Percentiles rank a stretch among this genome's conserved stretches.
Evolutionary conservation across 2,797 vertebrate genomes (phyloP).

Genomic region (Dipus sagitta): DNA sequence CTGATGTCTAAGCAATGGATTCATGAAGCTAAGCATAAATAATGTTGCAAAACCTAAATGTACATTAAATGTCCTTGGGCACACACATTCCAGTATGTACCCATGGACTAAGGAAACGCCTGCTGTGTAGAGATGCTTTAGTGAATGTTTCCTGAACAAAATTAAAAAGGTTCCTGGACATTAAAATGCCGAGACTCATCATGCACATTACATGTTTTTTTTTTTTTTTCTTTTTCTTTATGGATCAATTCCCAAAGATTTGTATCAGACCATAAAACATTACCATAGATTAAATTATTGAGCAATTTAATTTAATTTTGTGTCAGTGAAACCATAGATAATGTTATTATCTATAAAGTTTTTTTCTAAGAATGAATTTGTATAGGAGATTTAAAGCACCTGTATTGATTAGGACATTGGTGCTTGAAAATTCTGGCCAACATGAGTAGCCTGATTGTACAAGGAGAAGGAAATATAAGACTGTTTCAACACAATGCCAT

Average conservation of each 20-base stretch:
- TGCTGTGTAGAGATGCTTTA: neutral
- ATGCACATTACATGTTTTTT: neutral
- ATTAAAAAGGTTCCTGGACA: neutral
- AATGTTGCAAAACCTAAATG: neutral
- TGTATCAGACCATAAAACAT: neutral
- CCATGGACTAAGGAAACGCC: neutral
- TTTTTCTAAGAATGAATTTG: constrained; percentile 35
- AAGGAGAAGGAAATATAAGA: constrained; percentile 34
- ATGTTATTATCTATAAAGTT: constrained; percentile 11
- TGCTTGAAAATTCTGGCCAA: neutral
- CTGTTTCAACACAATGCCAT: constrained; percentile 40
- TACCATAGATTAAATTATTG: constrained; percentile 28
- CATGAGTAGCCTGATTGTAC: neutral
- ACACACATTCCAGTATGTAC: neutral
- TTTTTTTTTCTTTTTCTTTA: neutral
- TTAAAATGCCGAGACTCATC: constrained; percentile 14
- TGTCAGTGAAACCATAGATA: neutral
- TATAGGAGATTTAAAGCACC: constrained; percentile 5
- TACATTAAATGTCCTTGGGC: neutral
- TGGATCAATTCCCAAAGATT: neutral
- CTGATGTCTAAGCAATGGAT: neutral
- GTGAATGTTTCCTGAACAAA: neutral
- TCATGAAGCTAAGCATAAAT: neutral
- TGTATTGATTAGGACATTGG: neutral
- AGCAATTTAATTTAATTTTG: constrained; percentile 12